Evolutionary conservation across 92 coral and sea anemone species (phyloP).

Genomic region (Actinernus sp.): DNA sequence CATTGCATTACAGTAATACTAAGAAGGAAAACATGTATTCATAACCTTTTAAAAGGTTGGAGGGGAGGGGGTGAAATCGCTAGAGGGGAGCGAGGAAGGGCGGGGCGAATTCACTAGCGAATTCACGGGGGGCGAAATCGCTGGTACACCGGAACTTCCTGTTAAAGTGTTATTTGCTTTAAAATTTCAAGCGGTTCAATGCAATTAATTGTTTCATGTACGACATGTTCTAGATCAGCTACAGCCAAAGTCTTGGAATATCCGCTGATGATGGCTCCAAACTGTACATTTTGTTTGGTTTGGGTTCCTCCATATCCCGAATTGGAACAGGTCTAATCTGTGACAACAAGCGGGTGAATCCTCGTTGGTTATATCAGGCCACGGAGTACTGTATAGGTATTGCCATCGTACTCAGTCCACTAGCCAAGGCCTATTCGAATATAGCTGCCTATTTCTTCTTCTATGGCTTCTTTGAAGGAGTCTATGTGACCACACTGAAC

Average conservation of each 20-base stretch:
- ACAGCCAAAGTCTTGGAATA: constrained; percentile 26
- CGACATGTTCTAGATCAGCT: constrained; percentile 17
- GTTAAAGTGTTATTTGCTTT: too few relatives aligned
- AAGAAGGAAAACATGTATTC: too few relatives aligned
- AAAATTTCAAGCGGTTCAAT: too few relatives aligned
- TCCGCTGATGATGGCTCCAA: constrained; percentile 38
- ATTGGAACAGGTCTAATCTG: constrained; percentile 34
- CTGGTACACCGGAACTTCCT: too few relatives aligned
- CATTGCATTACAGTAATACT: too few relatives aligned
- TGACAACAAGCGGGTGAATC: constrained; percentile 24
- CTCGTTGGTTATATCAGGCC: constrained; percentile 40
- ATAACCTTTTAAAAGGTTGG: too few relatives aligned
- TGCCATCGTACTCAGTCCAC: constrained; percentile 21
- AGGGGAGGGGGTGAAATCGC: too few relatives aligned
- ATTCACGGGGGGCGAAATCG: too few relatives aligned
- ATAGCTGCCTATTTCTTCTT: constrained; percentile 33
- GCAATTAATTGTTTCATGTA: too few relatives aligned
- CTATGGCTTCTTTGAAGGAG: constrained; percentile 51
- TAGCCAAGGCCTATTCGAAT: constrained; percentile 8
- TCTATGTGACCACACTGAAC: constrained; percentile 38
- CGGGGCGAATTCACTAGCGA: too few relatives aligned
- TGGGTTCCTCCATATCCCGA: constrained; percentile 42
- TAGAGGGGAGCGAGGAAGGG: too few relatives aligned
- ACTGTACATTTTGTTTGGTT: constrained; percentile 39
- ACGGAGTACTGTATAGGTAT: constrained; percentile 27